These are phyloP conservation scores for Taxidea taxus DNA, from an alignment of 2,113 vertebrate genomes.

Conservation along the genomic window DNA sequence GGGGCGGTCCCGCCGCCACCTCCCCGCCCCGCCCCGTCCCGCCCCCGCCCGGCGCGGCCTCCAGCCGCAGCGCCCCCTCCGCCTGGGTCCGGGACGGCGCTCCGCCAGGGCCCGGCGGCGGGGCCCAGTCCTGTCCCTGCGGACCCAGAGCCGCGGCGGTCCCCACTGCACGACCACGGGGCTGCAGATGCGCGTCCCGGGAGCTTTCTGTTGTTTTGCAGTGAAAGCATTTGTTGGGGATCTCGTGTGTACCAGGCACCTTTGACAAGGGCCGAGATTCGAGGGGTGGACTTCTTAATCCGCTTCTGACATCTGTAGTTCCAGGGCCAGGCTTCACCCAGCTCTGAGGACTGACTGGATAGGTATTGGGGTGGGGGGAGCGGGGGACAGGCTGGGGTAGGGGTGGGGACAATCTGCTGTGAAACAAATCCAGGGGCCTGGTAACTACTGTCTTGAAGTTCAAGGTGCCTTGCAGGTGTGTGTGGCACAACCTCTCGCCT, in stretches of 20 bases:
- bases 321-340: not conserved
- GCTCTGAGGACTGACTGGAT: not conserved
- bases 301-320: not conserved
- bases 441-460: not conserved
- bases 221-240: not conserved
- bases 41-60: slow-evolving; percentile 33
- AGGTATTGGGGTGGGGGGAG: not conserved
- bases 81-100: slow-evolving; percentile 29
- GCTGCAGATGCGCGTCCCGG: not conserved
- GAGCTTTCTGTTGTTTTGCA: not conserved
- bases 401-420: not conserved
- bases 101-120: rapidly evolving
- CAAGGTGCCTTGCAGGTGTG: not conserved
- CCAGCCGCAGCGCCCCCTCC: slow-evolving; percentile 68
- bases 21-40: not conserved
- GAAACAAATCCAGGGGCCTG: not conserved
- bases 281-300: not conserved
- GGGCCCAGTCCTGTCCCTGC: not conserved
- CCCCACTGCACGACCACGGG: not conserved
- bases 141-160: rapidly evolving
- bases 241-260: not conserved
- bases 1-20: not conserved
- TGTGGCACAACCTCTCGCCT: not conserved
- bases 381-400: not conserved
- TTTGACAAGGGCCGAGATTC: not conserved